Conservation (phyloP, 2,797 vertebrate genomes). For the Anguilla megastoma region DNA sequence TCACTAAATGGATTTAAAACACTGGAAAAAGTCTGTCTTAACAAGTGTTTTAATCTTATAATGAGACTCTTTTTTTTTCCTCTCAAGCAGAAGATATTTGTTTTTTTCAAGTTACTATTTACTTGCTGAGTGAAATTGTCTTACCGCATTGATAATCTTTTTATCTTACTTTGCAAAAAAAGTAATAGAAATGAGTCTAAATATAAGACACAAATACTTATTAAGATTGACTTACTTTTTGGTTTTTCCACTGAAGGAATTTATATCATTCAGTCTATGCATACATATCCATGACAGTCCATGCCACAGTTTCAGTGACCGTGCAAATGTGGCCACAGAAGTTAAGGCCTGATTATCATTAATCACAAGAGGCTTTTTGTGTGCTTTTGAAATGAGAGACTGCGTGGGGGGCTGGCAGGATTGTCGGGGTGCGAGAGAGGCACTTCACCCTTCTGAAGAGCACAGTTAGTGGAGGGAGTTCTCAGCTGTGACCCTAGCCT, state of each 20-base stretch:
- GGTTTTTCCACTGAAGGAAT: not conserved
- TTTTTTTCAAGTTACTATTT: not conserved
- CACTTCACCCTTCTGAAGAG: slow-evolving; percentile 38
- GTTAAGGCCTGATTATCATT: not conserved
- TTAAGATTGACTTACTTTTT: not conserved
- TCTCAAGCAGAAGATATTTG: not conserved
- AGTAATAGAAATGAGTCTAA: not conserved
- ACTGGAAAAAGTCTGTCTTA: not conserved
- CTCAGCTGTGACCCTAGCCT: slow-evolving; percentile 66
- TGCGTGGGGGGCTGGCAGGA: slow-evolving; percentile 12
- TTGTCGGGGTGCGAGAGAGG: slow-evolving; percentile 34
- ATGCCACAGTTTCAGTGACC: not conserved
- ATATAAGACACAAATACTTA: not conserved
- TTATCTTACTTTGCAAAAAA: not conserved
- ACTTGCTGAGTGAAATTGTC: not conserved
- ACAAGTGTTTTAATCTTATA: not conserved
- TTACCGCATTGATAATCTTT: not conserved
- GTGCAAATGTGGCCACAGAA: not conserved
- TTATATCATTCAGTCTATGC: not conserved
- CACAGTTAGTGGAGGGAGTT: slow-evolving; percentile 46
- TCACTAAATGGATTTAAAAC: not conserved
- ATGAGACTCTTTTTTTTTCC: not conserved
- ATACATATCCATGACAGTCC: not conserved
- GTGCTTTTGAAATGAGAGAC: not conserved
- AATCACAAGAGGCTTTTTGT: slow-evolving; percentile 9